Conservation (phyloP, 2,797 vertebrate genomes). For the Nasua narica region DNA sequence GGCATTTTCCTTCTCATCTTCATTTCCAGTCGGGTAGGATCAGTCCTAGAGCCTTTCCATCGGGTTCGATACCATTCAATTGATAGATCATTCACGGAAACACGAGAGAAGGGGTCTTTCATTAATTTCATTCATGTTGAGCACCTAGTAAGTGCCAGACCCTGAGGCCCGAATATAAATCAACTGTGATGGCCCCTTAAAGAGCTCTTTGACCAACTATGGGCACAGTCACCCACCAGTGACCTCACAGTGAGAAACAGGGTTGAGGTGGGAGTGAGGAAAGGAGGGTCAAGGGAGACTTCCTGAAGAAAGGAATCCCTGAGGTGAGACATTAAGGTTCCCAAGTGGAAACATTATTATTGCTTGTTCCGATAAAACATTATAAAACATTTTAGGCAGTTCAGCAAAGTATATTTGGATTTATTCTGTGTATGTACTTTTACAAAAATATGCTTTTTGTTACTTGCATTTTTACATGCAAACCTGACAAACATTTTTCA, state of each 20-base stretch:
- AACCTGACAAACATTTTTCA: not conserved
- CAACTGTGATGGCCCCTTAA: not conserved
- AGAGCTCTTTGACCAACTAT: not conserved
- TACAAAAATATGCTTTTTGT: constrained; percentile 29
- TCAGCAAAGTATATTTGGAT: constrained; percentile 1
- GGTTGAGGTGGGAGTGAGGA: not conserved
- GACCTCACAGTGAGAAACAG: not conserved
- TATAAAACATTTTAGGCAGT: constrained; percentile 10
- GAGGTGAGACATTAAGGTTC: not conserved
- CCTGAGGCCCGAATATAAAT: not conserved
- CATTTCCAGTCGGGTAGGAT: not conserved
- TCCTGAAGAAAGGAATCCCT: not conserved
- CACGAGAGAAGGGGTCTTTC: not conserved
- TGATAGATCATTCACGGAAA: not conserved
- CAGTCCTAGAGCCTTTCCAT: not conserved
- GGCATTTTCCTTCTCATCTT: not conserved
- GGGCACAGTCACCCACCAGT: not conserved
- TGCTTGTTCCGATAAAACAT: constrained; percentile 27
- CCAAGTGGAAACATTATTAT: not conserved
- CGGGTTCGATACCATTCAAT: not conserved
- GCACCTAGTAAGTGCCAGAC: not conserved
- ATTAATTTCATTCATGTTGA: not conserved
- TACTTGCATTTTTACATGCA: constrained; percentile 9
- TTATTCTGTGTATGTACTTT: not conserved
- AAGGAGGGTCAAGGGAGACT: not conserved